These are phyloP conservation scores for Glomeris marginata DNA, from an alignment of 2,888 invertebrate species.

Conservation along the genomic window DNA sequence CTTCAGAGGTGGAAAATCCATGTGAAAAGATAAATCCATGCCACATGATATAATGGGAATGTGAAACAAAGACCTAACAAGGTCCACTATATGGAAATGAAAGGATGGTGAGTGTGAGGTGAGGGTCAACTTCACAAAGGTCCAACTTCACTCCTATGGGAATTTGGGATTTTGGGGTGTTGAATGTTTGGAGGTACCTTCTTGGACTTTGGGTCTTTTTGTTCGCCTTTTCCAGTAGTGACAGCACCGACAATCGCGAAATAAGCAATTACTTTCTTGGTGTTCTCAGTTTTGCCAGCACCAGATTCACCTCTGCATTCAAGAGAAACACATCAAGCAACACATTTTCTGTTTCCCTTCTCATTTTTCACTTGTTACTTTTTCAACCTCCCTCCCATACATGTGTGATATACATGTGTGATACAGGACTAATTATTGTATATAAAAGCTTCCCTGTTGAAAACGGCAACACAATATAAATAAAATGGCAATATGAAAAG, in stretches of 20 bases:
- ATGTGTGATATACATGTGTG: too few relatives aligned
- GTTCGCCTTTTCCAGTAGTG: constrained; percentile 42
- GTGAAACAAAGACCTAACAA: neutral
- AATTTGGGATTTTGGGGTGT: neutral
- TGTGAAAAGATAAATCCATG: constrained; percentile 1
- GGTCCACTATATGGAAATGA: neutral
- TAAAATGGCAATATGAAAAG: too few relatives aligned
- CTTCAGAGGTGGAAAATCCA: neutral
- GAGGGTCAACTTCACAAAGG: neutral
- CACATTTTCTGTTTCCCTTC: neutral
- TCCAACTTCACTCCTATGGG: neutral
- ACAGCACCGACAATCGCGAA: constrained; percentile 42
- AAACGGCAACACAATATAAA: too few relatives aligned
- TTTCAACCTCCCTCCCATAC: neutral
- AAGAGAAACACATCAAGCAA: neutral
- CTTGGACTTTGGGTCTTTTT: constrained; percentile 16
- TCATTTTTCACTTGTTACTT: neutral
- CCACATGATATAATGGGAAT: neutral
- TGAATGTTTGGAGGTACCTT: constrained; percentile 17
- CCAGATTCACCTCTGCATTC: constrained; percentile 79
- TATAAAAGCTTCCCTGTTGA: too few relatives aligned
- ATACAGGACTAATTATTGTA: too few relatives aligned
- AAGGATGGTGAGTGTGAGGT: neutral
- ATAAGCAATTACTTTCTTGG: constrained; percentile 99
- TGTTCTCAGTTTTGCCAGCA: constrained; percentile 99